Evolutionary conservation across 2,888 invertebrate species (phyloP).

Genomic region (Miltochrista miniata): DNA sequence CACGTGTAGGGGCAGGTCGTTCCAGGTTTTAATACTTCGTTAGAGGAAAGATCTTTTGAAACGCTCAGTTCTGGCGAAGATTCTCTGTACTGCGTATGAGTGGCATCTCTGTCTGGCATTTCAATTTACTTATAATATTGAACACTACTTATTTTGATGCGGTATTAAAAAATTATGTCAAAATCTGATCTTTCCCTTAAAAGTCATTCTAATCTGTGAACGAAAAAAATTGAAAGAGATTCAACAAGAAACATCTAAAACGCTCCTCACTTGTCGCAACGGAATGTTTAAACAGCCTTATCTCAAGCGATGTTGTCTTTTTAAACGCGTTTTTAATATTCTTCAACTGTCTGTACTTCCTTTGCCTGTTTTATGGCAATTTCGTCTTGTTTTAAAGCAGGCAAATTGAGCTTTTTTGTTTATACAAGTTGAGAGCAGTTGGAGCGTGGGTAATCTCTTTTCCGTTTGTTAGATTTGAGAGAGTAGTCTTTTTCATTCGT

Average conservation of each 20-base stretch:
- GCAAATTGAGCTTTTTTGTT: constrained; percentile 78
- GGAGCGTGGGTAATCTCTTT: constrained; percentile 81
- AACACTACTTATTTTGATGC: too few relatives aligned
- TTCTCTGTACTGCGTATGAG: too few relatives aligned
- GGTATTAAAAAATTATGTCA: too few relatives aligned
- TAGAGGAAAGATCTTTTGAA: too few relatives aligned
- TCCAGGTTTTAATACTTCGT: too few relatives aligned
- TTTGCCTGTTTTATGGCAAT: constrained; percentile 73
- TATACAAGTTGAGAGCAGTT: constrained; percentile 79
- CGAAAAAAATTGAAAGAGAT: background rate
- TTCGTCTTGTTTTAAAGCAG: constrained; percentile 73
- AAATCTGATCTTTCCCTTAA: too few relatives aligned
- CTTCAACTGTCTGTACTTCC: constrained; percentile 71
- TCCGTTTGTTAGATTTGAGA: constrained; percentile 78
- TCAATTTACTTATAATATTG: too few relatives aligned
- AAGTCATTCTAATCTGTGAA: too few relatives aligned
- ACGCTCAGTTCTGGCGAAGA: too few relatives aligned
- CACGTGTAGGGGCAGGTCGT: too few relatives aligned
- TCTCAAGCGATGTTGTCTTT: constrained; percentile 64
- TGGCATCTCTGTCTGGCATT: too few relatives aligned
- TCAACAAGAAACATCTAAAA: background rate
- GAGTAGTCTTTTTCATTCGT: constrained; percentile 69
- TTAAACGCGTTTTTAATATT: constrained; percentile 81
- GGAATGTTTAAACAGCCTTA: constrained; percentile 71
- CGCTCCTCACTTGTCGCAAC: constrained; percentile 62